phyloP scores from a whole-genome alignment of 2,797 vertebrate species.

The Enteromius treurensis region DNA sequence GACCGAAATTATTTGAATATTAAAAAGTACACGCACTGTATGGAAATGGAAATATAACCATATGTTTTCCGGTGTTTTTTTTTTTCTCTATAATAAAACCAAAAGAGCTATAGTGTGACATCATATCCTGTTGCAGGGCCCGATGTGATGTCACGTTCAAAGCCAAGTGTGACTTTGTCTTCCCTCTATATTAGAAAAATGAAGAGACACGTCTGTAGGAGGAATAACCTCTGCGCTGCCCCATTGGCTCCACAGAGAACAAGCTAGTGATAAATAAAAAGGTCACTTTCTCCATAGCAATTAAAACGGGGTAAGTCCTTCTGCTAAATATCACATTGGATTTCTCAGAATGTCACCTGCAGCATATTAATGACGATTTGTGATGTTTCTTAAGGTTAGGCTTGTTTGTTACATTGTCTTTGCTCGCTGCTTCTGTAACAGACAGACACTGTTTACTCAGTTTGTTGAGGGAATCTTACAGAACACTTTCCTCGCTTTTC shows the following conservation, averaged over 20 bases:
- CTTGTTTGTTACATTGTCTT: constrained; percentile 42
- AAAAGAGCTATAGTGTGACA: neutral
- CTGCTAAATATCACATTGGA: constrained; percentile 71
- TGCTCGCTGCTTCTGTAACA: constrained; percentile 46
- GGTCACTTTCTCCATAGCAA: constrained; percentile 70
- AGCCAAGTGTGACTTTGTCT: neutral
- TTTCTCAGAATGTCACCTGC: constrained; percentile 65
- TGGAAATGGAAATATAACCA: too few species aligned
- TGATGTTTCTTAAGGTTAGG: constrained; percentile 66
- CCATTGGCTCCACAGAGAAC: constrained; percentile 48
- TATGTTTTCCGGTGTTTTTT: neutral
- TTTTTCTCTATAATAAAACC: neutral
- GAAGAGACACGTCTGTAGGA: neutral
- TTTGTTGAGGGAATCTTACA: constrained; percentile 36
- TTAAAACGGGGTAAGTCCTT: constrained; percentile 63
- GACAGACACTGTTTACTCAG: constrained; percentile 5
- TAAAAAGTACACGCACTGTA: too few species aligned
- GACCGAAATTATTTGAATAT: too few species aligned
- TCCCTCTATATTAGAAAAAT: neutral
- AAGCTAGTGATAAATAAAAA: constrained; percentile 64
- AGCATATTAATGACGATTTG: constrained; percentile 69
- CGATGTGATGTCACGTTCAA: neutral
- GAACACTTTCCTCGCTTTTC: constrained; percentile 28
- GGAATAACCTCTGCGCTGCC: constrained; percentile 37
- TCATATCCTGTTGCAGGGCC: neutral